Percentiles rank a stretch among this genome's conserved stretches.
Conservation (phyloP, 2,888 invertebrate species). For the Yponomeuta cagnagella region DNA sequence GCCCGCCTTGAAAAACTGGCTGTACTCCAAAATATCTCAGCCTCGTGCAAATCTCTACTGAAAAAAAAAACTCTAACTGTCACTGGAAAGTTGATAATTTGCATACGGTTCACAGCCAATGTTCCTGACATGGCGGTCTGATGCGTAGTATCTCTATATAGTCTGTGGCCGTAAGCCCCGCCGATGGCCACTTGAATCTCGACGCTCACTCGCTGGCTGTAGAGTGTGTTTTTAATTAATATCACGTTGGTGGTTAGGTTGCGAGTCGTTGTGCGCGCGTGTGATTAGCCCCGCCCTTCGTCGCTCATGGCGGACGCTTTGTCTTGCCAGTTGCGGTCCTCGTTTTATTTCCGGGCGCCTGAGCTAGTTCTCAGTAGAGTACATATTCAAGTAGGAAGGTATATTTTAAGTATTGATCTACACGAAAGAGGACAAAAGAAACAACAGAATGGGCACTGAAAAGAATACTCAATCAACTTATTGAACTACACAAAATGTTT, state of each 20-base stretch:
- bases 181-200: constrained; percentile 37
- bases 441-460: neutral
- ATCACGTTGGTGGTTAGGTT: constrained; percentile 26
- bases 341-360: constrained; percentile 47
- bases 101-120: too few relatives aligned
- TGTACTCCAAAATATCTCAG: too few relatives aligned
- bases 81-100: too few relatives aligned
- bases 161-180: constrained; percentile 42
- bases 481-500: too few relatives aligned
- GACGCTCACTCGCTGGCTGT: constrained; percentile 32
- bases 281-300: constrained; percentile 68
- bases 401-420: neutral
- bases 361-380: constrained; percentile 20
- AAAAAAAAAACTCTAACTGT: too few relatives aligned
- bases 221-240: constrained; percentile 40
- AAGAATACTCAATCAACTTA: too few relatives aligned
- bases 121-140: too few relatives aligned
- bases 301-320: constrained; percentile 61
- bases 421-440: neutral
- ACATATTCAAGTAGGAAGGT: neutral
- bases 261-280: constrained; percentile 28
- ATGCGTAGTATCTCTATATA: too few relatives aligned
- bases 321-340: constrained; percentile 42
- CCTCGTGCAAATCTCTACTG: too few relatives aligned
- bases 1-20: too few relatives aligned